These are phyloP conservation scores for Hemistola chrysoprasaria DNA, from an alignment of 2,888 invertebrate species.

Conservation along the genomic window DNA sequence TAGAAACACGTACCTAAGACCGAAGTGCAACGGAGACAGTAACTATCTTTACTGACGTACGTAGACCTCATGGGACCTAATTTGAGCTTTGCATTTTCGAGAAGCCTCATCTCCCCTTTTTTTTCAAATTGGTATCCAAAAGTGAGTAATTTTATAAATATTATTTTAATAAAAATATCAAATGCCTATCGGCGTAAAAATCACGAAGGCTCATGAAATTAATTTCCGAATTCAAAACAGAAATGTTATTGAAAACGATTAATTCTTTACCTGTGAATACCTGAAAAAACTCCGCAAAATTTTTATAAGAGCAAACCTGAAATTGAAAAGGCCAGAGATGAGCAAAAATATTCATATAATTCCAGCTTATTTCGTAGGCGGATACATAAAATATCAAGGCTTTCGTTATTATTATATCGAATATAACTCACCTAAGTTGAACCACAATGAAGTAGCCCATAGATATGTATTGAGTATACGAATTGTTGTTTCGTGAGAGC, in stretches of 20 bases:
- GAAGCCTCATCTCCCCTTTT: too few species aligned
- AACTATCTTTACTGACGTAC: too few species aligned
- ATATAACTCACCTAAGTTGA: conserved; percentile 1
- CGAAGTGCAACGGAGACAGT: too few species aligned
- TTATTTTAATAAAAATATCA: conserved; percentile 2
- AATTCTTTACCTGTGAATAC: conserved; percentile 12
- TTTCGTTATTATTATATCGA: background rate
- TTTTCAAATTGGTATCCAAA: too few species aligned
- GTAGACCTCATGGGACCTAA: too few species aligned
- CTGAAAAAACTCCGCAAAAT: conserved; percentile 19
- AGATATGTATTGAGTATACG: conserved; percentile 27
- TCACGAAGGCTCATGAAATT: conserved; percentile 6
- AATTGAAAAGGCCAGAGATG: conserved; percentile 6
- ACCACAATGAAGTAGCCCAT: conserved; percentile 1
- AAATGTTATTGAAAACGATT: conserved; percentile 21
- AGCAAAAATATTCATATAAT: conserved; percentile 3
- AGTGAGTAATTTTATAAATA: too few species aligned
- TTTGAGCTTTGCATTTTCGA: too few species aligned
- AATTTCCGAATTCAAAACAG: conserved; percentile 14
- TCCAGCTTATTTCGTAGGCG: conserved; percentile 1
- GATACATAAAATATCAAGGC: conserved; percentile 1
- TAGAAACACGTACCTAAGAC: too few species aligned
- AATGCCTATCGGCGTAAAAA: background rate
- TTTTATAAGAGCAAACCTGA: conserved; percentile 7
- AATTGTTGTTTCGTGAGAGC: background rate